Base-by-base conservation (phyloP, 1,140 invertebrate genomes). In the Octopus sinensis region DNA sequence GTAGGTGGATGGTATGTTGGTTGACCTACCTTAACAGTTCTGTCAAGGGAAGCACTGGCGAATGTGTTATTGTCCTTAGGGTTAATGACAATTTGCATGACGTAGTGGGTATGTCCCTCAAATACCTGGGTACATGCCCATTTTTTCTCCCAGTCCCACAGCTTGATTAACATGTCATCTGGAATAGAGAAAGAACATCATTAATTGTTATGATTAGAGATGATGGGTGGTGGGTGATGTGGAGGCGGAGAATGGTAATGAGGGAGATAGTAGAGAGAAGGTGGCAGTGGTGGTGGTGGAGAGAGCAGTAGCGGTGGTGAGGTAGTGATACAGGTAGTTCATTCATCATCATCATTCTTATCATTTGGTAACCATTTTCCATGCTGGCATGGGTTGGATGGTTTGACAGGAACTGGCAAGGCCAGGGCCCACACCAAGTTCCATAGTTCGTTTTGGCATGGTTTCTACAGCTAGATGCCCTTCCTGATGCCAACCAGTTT, bases 1-100 rank as follows among this genome's bases (percentile, higher is more conserved):
- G 30, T 1, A 43, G 30, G 30, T 43, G 30, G 30, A 43, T 43
- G 30, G 23, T 23, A 23, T 23, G 23, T 23, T 23, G 23, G 30
- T 43, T 43, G 30, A 43, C 85, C 86, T 90, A 95, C 96, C 93
- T 99, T 99, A 6, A 99, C 94, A 2, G 97, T 99, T 83, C 96
- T 94, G 91, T 99, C 98, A 3, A 99, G 92, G 43, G 98, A 99
- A 52, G 98, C 98, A 88, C 96, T 98, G 6, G 98, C 98, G 92
- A 99, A 99, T n/a, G 98, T 99, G 89, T 99, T 99, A 90, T 99
- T 99, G 89, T 99, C 98, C 90, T 99, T 99, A 0, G 98, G 98
- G 92, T 99, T 99, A 84, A 99, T 96, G 0, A 98, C 97, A 87
- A 99, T 96, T 91, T 99, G 97, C 98, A 99, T 99, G 0, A 99